A percentile compares a stretch with the other conserved stretches of the same genome.
Conservation (phyloP, 2,797 vertebrate species). For the Muscicapa striata region DNA sequence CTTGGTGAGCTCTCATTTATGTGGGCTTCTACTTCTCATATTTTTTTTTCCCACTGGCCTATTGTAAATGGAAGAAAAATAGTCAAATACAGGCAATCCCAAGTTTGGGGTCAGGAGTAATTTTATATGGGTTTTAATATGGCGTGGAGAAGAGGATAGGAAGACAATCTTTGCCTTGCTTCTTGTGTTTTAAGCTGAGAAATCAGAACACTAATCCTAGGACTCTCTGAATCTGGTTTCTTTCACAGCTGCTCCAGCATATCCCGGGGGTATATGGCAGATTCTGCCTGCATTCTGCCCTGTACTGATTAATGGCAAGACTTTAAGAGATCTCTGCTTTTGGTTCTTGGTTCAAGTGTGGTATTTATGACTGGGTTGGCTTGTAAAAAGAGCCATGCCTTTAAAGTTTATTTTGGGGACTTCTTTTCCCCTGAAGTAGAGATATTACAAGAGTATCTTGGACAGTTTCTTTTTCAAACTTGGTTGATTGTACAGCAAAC, state of each 20-base stretch:
- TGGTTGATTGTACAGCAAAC: background rate
- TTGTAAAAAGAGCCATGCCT: background rate
- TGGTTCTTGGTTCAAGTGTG: background rate
- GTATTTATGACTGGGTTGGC: background rate
- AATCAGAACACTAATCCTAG: background rate
- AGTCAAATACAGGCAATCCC: background rate
- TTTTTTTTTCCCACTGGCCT: background rate
- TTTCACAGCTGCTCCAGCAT: background rate
- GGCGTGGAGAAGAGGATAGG: background rate
- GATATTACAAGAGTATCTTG: background rate
- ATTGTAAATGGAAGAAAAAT: background rate
- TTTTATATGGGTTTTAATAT: background rate
- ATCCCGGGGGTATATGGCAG: background rate
- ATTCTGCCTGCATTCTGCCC: background rate
- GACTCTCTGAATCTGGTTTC: background rate
- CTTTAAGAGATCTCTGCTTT: background rate
- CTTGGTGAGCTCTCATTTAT: background rate
- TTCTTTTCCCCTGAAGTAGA: background rate
- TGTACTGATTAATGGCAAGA: background rate
- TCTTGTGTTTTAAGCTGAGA: background rate
- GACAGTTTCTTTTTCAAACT: background rate
- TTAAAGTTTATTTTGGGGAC: background rate
- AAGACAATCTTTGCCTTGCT: background rate
- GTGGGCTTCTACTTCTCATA: background rate
- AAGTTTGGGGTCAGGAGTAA: background rate